Base-by-base conservation (phyloP, 2,113 vertebrate species). In the Antigone vipio region DNA sequence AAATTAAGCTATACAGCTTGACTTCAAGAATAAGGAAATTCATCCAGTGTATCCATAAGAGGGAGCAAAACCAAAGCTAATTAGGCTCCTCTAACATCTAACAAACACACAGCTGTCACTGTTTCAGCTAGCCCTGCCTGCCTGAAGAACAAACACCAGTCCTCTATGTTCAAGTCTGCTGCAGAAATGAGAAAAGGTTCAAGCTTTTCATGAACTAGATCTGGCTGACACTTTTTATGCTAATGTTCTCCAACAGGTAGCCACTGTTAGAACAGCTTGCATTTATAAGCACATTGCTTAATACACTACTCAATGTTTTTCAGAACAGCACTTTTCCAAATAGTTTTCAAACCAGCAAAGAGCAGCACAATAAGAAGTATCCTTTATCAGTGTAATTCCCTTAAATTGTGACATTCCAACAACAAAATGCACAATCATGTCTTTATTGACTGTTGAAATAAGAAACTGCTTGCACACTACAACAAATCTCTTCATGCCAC, bases 241-340 rank as follows among this genome's bases (percentile, higher is more conserved):
- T 11, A 8, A 35, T 52, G 29, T 72, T 55, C 62, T 49, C 63
- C 30, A 69, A 22, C 32, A 78, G 20, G 38, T 3, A 85, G 35
- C 34, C 35, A 40, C 53, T n/a, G 42, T 18, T n/a, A 56, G 47
- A 67, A 82, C 26, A 47, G 22, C 18, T 18, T n/a, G 49, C 30
- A 24, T 34, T 91, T 87, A 56, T 68, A 68, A 35, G 35, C 66
- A 45, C 12, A 9, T 21, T 12, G 26, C 27, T 60, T n/a, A 30
- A 52, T 15, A 42, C 0, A 1, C 29, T 35, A n/a, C 40, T 30
- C 52, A 62, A 13, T 1, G 2, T 26, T 38, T 52, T 55, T 47
- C 88, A 78, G 29, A 72, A 17, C 42, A 42, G 35, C 59, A 26
- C 35, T 72, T 71, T 60, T 49, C 68, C 58, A 77, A 88, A 42